These are phyloP conservation scores for Orientallactaga bullata DNA, from an alignment of 2,113 vertebrate genomes.

Conservation along the genomic window DNA sequence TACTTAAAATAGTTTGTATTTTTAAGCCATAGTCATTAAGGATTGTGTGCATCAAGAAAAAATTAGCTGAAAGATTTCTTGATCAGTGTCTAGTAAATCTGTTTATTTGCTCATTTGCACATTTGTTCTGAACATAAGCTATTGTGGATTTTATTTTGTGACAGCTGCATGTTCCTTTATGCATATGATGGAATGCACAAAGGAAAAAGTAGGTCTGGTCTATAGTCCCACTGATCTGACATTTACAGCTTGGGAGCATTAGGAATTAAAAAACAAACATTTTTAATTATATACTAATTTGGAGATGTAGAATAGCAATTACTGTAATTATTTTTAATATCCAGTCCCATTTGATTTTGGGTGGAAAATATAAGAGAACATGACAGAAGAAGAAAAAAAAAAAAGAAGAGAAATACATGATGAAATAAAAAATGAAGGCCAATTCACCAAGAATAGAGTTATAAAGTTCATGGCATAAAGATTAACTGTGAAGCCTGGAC, in stretches of 20 bases:
- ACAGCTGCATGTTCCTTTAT: not conserved
- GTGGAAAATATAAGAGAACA: not conserved
- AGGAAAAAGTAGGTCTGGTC: not conserved
- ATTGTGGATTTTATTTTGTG: not conserved
- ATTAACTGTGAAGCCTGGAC: fast-evolving
- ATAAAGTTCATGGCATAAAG: not conserved
- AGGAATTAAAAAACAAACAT: not conserved
- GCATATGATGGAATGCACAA: not conserved
- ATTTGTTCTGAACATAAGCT: not conserved
- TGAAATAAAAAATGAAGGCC: not conserved
- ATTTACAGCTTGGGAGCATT: not conserved
- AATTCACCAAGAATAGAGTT: not conserved
- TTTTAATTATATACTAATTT: not conserved
- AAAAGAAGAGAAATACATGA: not conserved
- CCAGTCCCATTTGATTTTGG: not conserved
- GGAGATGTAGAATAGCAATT: not conserved
- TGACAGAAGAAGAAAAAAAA: no score
- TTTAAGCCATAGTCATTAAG: not conserved
- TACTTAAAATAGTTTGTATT: not conserved
- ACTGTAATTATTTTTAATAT: not conserved
- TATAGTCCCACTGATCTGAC: not conserved
- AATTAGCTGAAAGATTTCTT: not conserved
- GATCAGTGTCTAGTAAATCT: not conserved
- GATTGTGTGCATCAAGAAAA: not conserved
- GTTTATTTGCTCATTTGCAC: constrained; percentile 4